Conservation (phyloP, 2,797 vertebrate genomes). For the Cheirogaleus major region DNA sequence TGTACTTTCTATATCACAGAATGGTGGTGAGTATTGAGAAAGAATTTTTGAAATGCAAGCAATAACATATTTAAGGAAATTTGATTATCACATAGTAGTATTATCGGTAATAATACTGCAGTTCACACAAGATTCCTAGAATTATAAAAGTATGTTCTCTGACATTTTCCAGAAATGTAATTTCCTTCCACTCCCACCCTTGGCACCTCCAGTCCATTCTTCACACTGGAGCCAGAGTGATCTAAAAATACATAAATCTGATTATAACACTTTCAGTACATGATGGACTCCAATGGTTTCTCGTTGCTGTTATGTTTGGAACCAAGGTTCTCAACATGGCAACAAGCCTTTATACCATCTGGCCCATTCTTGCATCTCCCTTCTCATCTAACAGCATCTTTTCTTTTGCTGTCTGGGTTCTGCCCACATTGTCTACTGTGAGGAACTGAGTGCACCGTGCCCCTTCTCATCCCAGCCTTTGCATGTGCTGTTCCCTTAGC, state of each 20-base stretch:
- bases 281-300: background rate
- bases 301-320: background rate
- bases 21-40: background rate
- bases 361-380: background rate
- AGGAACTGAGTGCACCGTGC: background rate
- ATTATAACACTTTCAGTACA: background rate
- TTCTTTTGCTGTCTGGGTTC: background rate
- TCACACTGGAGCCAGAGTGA: background rate
- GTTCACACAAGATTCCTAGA: background rate
- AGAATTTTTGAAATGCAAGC: background rate
- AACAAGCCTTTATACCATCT: background rate
- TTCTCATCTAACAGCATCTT: background rate
- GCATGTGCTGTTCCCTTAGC: background rate
- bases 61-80: background rate
- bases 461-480: background rate
- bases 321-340: background rate
- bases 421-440: background rate
- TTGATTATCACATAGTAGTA: background rate
- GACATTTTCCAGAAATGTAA: constrained; percentile 8
- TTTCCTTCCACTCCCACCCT: background rate
- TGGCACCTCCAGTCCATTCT: background rate
- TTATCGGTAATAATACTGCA: background rate
- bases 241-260: background rate
- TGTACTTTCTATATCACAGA: background rate
- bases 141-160: background rate